Base-by-base conservation (phyloP, 2,888 invertebrate species). In the Liopterus haemorrhoidalis region DNA sequence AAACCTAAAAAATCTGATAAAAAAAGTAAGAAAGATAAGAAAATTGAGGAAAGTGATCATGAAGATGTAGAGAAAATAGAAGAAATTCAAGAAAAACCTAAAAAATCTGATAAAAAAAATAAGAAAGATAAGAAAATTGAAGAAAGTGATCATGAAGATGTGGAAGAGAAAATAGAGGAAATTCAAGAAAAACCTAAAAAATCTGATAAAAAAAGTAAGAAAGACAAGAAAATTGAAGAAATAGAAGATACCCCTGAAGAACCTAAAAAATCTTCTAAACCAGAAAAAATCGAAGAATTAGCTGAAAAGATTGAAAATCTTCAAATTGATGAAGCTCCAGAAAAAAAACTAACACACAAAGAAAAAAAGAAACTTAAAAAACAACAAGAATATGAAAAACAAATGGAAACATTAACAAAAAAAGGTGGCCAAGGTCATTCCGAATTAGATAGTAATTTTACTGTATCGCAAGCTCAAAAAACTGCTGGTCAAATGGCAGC, bases 311-410 rank as follows among this genome's bases (percentile, higher is more conserved):
- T 49, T 8, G 14, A 28, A 54, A 52, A 19, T 35, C 15, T 36
- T 11, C 20, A 11, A 39, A 40, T 12, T 15, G 41, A 33, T 2
- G 75, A 75, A 50, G 59, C 68, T 0, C 65, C 62, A 1, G 84
- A 82, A 50, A 86, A 86, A 66, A 89, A 88, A 65, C 61, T 92
- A 39, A 85, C 90, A 2, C 90, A 91, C 63, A 92, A 91, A 67
- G 92, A 92, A 63, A 91, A 90, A 68, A 92, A 91, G 61, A 91
- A 91, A 61, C 59, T 90, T 50, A 92, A 92, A 64, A 91, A 91
- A 57, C 80, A 86, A 69, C 81, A 85, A 61, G 91, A 92, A 60
- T 91, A 87, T 67, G 89, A 92, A 60, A 84, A 83, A 58, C 87
- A 90, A 62, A 74, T 92, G 78, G 90, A 92, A 63, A 63, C 84